These are phyloP conservation scores for Drosophila teissieri DNA, from an alignment of 1,140 invertebrate genomes.

Conservation along the genomic window DNA sequence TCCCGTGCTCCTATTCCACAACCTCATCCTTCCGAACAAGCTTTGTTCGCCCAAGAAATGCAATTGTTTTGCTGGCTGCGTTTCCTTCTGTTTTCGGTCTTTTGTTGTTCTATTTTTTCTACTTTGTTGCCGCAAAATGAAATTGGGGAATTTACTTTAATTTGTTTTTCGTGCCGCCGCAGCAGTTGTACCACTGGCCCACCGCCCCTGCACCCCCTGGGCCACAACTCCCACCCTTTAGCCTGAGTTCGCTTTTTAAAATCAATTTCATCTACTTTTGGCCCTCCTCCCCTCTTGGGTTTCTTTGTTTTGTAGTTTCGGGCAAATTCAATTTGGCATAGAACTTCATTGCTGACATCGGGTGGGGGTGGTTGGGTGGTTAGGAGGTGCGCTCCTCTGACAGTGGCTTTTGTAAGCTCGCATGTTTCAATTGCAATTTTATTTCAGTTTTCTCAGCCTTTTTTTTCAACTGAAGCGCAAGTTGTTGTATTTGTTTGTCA, in stretches of 20 bases:
- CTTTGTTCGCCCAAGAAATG: slow-evolving; percentile 56
- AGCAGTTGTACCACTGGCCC: slow-evolving; percentile 37
- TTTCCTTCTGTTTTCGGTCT: slow-evolving; percentile 52
- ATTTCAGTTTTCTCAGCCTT: slow-evolving; percentile 37
- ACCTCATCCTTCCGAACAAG: not conserved
- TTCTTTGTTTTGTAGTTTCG: slow-evolving; percentile 73
- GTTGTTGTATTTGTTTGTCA: slow-evolving; percentile 62
- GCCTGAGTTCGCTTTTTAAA: slow-evolving; percentile 64
- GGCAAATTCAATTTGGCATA: slow-evolving; percentile 78
- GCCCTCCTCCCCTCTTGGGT: slow-evolving; percentile 11
- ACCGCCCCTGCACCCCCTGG: not conserved
- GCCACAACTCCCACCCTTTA: not conserved
- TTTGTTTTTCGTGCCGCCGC: slow-evolving; percentile 80
- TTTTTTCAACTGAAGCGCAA: slow-evolving; percentile 57
- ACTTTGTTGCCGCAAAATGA: slow-evolving; percentile 75
- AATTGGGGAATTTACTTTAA: slow-evolving; percentile 82
- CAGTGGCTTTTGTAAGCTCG: slow-evolving; percentile 37
- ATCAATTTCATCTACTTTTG: slow-evolving; percentile 81
- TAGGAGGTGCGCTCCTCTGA: not conserved
- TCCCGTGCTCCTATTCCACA: not conserved
- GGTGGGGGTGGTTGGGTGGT: not conserved
- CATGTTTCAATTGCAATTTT: slow-evolving; percentile 70
- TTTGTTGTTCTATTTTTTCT: slow-evolving; percentile 38
- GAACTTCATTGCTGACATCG: slow-evolving; percentile 41
- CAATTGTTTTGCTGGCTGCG: slow-evolving; percentile 71